Conservation (phyloP, 23 tunicate genomes). For the Phallusia fumigata region DNA sequence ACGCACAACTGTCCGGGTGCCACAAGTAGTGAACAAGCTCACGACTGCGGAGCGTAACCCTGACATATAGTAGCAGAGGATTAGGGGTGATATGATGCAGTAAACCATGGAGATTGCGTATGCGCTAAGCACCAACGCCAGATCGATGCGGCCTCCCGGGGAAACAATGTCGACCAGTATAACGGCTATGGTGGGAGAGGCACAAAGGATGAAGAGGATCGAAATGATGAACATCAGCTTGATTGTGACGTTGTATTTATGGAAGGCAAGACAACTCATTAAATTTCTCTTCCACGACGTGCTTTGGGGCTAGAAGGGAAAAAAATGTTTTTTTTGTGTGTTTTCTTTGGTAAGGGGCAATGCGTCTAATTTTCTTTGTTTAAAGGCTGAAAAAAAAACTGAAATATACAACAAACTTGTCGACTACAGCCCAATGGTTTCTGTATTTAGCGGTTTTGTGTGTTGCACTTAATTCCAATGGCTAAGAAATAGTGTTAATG, state of each 20-base stretch:
- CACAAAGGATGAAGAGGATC: not conserved
- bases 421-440: too few relatives aligned
- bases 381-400: too few relatives aligned
- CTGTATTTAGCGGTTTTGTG: too few relatives aligned
- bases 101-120: not conserved
- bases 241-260: not conserved
- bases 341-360: not conserved
- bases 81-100: not conserved
- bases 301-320: not conserved
- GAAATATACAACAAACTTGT: too few relatives aligned
- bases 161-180: not conserved
- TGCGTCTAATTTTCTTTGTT: too few relatives aligned
- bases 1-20: not conserved
- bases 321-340: not conserved
- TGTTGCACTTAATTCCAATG: too few relatives aligned
- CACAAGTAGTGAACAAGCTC: not conserved
- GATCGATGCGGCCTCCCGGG: not conserved
- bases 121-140: not conserved
- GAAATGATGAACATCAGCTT: slow-evolving; percentile 3
- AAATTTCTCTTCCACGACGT: not conserved
- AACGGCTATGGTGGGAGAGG: not conserved
- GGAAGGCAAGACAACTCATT: not conserved
- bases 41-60: not conserved
- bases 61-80: slow-evolving; percentile 4
- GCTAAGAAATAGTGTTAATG: too few relatives aligned